phyloP scores from a whole-genome alignment of 2,888 invertebrate species.

The Athalia circularis region DNA sequence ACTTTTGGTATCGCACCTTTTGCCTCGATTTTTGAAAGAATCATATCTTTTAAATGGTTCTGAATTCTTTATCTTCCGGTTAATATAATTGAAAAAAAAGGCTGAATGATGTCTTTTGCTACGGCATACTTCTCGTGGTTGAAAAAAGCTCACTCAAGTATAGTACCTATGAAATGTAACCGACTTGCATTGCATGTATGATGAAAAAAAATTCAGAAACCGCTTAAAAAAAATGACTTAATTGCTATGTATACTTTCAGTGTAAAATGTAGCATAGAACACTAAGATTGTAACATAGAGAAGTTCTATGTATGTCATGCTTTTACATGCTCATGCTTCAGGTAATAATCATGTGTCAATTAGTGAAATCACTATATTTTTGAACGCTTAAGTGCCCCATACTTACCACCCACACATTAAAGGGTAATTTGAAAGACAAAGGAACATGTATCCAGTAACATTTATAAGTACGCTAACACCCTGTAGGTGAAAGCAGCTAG shows the following conservation, averaged over 20 bases:
- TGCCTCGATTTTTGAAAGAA: slow-evolving; percentile 37
- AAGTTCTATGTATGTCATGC: slow-evolving; percentile 34
- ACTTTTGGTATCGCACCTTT: slow-evolving; percentile 39
- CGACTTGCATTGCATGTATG: neutral
- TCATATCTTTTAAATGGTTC: slow-evolving; percentile 30
- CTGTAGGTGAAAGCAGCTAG: slow-evolving; percentile 71
- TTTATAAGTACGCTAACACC: slow-evolving; percentile 49
- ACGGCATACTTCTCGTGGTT: neutral
- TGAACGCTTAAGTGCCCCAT: slow-evolving; percentile 49
- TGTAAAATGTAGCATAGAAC: slow-evolving; percentile 41
- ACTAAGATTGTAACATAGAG: slow-evolving; percentile 32
- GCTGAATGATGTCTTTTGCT: neutral
- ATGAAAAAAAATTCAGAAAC: slow-evolving; percentile 1
- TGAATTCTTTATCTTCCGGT: neutral
- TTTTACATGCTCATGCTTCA: slow-evolving; percentile 37
- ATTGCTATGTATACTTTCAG: slow-evolving; percentile 37
- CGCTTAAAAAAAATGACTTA: slow-evolving; percentile 21
- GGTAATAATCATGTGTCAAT: slow-evolving; percentile 35
- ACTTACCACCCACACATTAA: slow-evolving; percentile 61
- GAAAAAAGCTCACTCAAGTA: neutral
- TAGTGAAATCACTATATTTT: slow-evolving; percentile 20
- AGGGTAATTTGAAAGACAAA: slow-evolving; percentile 49
- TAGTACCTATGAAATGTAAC: neutral
- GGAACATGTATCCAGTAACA: slow-evolving; percentile 52
- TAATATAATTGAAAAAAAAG: neutral